Conservation (phyloP, 2,888 invertebrate genomes). For the Thereva unica region DNA sequence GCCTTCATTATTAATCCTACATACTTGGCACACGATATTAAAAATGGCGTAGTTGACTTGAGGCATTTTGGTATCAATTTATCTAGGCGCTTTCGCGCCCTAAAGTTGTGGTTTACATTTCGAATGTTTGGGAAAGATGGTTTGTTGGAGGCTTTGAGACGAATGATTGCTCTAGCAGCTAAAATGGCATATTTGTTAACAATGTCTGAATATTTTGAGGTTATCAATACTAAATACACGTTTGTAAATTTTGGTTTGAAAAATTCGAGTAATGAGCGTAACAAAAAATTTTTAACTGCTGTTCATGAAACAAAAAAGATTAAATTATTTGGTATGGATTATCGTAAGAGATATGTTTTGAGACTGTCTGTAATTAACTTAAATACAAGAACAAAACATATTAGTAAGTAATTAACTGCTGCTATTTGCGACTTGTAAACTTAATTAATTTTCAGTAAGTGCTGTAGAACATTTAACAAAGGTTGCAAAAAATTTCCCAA, state of each 20-base stretch:
- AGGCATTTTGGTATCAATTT: conserved; percentile 82
- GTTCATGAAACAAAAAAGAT: not conserved
- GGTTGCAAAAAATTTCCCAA: too few relatives aligned
- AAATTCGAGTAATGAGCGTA: not conserved
- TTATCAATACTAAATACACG: conserved; percentile 7
- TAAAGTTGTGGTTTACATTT: conserved; percentile 74
- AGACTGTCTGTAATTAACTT: not conserved
- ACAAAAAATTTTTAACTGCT: not conserved
- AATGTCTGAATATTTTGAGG: not conserved
- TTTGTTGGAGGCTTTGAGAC: not conserved
- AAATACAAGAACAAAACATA: not conserved
- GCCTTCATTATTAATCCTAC: conserved; percentile 78
- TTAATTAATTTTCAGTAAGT: not conserved
- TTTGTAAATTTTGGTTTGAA: conserved; percentile 26
- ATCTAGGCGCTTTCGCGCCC: conserved; percentile 74
- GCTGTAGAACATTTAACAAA: not conserved
- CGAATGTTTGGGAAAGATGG: conserved; percentile 1
- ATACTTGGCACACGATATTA: conserved; percentile 72
- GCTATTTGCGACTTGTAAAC: not conserved
- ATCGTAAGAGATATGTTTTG: conserved; percentile 5
- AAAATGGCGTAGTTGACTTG: conserved; percentile 67
- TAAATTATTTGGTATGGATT: not conserved
- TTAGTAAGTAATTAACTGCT: conserved; percentile 4
- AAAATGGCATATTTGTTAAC: not conserved
- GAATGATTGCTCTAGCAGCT: conserved; percentile 1